These are phyloP conservation scores for Uloborus plumipes DNA, from an alignment of 2,888 invertebrate species.

Conservation along the genomic window DNA sequence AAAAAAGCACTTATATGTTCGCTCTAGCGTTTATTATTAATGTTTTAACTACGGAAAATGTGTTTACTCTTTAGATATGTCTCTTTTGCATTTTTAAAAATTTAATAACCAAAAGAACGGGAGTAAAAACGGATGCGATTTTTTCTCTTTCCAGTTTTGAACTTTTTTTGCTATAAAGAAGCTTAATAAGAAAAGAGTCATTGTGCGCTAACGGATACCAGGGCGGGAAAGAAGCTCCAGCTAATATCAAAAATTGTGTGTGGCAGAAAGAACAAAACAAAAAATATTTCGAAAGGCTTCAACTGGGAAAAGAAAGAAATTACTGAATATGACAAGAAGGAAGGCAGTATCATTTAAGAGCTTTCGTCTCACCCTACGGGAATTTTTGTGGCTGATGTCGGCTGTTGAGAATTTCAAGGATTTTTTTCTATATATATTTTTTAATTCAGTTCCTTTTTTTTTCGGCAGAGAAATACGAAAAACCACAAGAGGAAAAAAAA, in stretches of 20 bases:
- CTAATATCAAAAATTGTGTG: conserved; percentile 12
- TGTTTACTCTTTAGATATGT: background rate
- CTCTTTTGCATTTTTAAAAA: background rate
- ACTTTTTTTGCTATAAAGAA: background rate
- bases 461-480: conserved; percentile 28
- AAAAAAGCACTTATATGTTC: too few relatives aligned
- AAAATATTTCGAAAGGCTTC: background rate
- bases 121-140: background rate
- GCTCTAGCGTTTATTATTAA: background rate
- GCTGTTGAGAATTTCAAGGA: conserved; percentile 32
- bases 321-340: conserved; percentile 59
- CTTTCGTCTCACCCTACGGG: conserved; percentile 35
- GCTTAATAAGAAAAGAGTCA: conserved; percentile 25
- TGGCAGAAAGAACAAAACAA: conserved; percentile 7
- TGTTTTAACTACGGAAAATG: conserved; percentile 1
- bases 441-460: conserved; percentile 42
- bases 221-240: conserved; percentile 13
- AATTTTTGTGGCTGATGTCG: conserved; percentile 41
- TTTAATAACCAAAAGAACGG: background rate
- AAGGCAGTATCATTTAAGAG: conserved; percentile 39
- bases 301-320: conserved; percentile 5
- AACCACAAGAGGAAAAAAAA: conserved; percentile 19
- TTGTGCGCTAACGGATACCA: conserved; percentile 5
- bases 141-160: conserved; percentile 7
- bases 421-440: conserved; percentile 19